Conservation (phyloP, 2,797 vertebrate species). For the Setipinna tenuifilis region DNA sequence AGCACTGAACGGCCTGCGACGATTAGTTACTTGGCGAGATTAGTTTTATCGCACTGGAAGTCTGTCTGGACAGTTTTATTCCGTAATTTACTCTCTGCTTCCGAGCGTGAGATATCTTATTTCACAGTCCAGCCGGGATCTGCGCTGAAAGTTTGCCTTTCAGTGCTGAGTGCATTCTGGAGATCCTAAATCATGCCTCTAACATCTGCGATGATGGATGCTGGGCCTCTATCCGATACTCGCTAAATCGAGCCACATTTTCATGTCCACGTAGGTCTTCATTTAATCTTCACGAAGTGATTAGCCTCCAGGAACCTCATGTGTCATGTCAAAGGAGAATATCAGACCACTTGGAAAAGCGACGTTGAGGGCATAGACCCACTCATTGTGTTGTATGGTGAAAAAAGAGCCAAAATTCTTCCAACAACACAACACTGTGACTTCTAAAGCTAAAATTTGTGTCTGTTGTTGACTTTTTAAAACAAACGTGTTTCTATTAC, state of each 20-base stretch:
- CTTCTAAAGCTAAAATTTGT: too few relatives aligned
- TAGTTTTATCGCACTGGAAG: slow-evolving; percentile 52
- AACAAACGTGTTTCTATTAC: neutral
- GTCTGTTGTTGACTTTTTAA: too few relatives aligned
- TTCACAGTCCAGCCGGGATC: slow-evolving; percentile 67
- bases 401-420: too few relatives aligned
- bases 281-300: slow-evolving; percentile 57
- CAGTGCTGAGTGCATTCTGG: slow-evolving; percentile 46
- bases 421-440: too few relatives aligned
- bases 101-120: slow-evolving; percentile 65
- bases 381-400: too few relatives aligned
- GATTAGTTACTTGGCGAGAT: slow-evolving; percentile 40
- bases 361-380: too few relatives aligned
- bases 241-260: slow-evolving; percentile 57
- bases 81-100: slow-evolving; percentile 64
- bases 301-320: slow-evolving; percentile 23
- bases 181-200: slow-evolving; percentile 61
- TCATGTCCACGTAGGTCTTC: slow-evolving; percentile 59
- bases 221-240: slow-evolving; percentile 61
- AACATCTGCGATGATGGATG: slow-evolving; percentile 61
- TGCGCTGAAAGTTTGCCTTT: slow-evolving; percentile 59
- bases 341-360: neutral
- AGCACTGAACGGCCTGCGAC: slow-evolving; percentile 26
- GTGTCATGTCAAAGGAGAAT: neutral
- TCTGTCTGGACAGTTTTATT: slow-evolving; percentile 67